Conservation (phyloP, 2,797 vertebrate genomes). For the Onychomys leucogaster region DNA sequence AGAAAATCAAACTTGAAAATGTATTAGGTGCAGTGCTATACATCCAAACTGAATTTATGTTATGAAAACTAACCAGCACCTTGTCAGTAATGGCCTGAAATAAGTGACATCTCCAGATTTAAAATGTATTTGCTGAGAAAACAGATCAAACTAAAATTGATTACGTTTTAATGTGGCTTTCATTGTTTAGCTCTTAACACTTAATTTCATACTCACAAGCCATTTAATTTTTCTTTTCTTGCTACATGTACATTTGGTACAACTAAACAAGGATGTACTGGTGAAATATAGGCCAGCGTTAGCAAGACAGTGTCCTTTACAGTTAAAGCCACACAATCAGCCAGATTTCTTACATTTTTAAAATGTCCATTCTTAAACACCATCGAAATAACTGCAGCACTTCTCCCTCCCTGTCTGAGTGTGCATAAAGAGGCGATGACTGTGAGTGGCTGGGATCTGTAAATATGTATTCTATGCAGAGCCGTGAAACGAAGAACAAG, state of each 20-base stretch:
- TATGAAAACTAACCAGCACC: background rate
- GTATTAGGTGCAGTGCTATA: background rate
- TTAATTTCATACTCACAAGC: conserved; percentile 17
- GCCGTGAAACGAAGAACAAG: conserved; percentile 65
- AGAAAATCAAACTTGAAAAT: conserved; percentile 12
- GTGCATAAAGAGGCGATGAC: background rate
- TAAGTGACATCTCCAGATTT: background rate
- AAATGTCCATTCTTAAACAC: conserved; percentile 9
- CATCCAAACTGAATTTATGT: conserved; percentile 23
- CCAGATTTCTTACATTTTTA: conserved; percentile 13
- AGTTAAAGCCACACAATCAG: conserved; percentile 34
- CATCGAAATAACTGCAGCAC: background rate
- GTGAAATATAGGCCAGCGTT: background rate
- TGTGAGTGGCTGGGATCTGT: background rate
- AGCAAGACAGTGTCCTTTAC: background rate
- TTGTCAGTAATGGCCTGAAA: background rate
- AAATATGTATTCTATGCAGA: conserved; percentile 57
- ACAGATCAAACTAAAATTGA: background rate
- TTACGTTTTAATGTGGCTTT: conserved; percentile 1
- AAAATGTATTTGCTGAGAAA: conserved; percentile 36
- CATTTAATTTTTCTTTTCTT: background rate
- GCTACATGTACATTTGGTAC: background rate
- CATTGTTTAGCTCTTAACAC: conserved; percentile 29
- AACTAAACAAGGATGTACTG: background rate
- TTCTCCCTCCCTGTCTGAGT: background rate